These are phyloP conservation scores for Chaetodon trifascialis DNA, from an alignment of 2,113 vertebrate genomes.

Conservation along the genomic window DNA sequence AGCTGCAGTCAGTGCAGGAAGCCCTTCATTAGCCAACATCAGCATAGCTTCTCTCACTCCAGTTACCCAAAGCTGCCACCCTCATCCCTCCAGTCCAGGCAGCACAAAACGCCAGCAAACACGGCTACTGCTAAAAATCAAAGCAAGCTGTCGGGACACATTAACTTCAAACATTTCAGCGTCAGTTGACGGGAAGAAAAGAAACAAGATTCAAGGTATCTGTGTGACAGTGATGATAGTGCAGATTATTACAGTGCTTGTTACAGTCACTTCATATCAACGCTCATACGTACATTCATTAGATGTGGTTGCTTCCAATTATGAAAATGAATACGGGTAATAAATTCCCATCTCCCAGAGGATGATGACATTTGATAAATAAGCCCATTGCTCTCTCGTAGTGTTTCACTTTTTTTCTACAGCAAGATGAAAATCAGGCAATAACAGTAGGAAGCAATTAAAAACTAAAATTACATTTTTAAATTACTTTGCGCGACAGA, in stretches of 20 bases:
- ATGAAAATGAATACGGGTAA: constrained; percentile 68
- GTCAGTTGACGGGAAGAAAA: constrained; percentile 10
- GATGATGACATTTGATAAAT: constrained; percentile 60
- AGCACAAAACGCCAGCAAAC: not conserved
- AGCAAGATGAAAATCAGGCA: constrained; percentile 33
- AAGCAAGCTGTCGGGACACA: not conserved
- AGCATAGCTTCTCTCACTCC: not conserved
- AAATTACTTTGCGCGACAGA: constrained; percentile 12
- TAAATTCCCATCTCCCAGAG: constrained; percentile 60
- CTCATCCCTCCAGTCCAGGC: not conserved
- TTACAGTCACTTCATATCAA: constrained; percentile 57
- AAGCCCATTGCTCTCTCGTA: constrained; percentile 26
- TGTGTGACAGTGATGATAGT: constrained; percentile 26
- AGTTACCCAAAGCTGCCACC: not conserved
- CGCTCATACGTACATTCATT: constrained; percentile 65
- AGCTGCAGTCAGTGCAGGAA: no score
- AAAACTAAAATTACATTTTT: constrained; percentile 52
- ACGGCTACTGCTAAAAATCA: constrained; percentile 20
- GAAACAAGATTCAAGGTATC: constrained; percentile 13
- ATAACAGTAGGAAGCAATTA: constrained; percentile 41
- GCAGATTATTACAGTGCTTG: constrained; percentile 45
- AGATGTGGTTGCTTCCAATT: constrained; percentile 64
- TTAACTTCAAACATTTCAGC: constrained; percentile 5
- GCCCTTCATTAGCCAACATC: not conserved
- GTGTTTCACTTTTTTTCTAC: constrained; percentile 9